These are phyloP conservation scores for Cotesia chilonis DNA, from an alignment of 1,140 invertebrate genomes.

Conservation along the genomic window DNA sequence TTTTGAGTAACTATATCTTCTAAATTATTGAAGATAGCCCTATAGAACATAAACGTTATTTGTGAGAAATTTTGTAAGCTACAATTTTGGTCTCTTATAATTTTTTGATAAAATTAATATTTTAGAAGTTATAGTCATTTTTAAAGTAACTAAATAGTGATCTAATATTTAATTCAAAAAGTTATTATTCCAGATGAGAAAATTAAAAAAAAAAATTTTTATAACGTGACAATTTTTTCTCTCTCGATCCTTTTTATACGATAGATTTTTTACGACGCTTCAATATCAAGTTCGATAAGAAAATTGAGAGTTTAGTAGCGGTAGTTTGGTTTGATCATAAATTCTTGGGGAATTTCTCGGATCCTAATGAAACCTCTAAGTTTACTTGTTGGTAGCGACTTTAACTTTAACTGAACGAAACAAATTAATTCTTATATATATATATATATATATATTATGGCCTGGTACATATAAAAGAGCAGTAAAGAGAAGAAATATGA, in stretches of 20 bases:
- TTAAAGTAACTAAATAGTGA: too few species aligned
- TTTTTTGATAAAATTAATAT: too few species aligned
- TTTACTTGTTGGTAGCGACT: background rate
- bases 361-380: conserved; percentile 30
- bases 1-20: too few species aligned
- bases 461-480: background rate
- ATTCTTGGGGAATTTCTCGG: conserved; percentile 32
- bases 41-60: too few species aligned
- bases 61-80: too few species aligned
- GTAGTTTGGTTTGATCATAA: conserved; percentile 29
- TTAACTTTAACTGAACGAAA: background rate
- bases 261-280: background rate
- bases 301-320: background rate
- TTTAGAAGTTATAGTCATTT: too few species aligned
- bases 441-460: background rate
- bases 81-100: too few species aligned
- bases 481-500: background rate
- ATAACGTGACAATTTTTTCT: conserved; percentile 25
- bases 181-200: too few species aligned
- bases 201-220: too few species aligned
- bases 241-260: background rate
- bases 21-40: too few species aligned
- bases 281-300: conserved; percentile 13
- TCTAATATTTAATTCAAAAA: too few species aligned
- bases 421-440: background rate